A percentile compares a stretch with the other conserved stretches of the same genome.
Conservation (phyloP, 2,888 invertebrate species). For the Nesidiocoris tenuis region DNA sequence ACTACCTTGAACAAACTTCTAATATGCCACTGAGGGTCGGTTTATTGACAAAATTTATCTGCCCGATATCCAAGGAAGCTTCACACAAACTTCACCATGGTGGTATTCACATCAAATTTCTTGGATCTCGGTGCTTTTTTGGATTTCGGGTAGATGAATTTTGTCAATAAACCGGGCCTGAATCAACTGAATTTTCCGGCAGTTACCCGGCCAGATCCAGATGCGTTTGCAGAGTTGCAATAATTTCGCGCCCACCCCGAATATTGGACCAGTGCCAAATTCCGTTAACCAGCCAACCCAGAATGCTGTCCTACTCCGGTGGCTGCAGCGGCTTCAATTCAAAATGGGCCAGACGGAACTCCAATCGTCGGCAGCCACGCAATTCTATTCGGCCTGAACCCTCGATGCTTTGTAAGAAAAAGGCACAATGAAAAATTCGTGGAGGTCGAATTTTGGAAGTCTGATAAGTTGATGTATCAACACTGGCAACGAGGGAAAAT, state of each 20-base stretch:
- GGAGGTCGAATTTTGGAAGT: too few relatives aligned
- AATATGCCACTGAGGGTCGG: too few relatives aligned
- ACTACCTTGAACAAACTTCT: not conserved
- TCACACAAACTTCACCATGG: too few relatives aligned
- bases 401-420: too few relatives aligned
- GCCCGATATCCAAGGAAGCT: too few relatives aligned
- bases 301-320: constrained; percentile 67
- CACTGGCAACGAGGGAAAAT: too few relatives aligned
- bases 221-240: constrained; percentile 84
- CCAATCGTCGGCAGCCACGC: constrained; percentile 84
- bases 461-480: too few relatives aligned
- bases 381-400: constrained; percentile 19
- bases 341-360: constrained; percentile 98
- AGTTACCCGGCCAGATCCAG: constrained; percentile 87
- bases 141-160: constrained; percentile 9
- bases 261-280: constrained; percentile 55
- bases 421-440: too few relatives aligned
- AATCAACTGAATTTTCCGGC: constrained; percentile 32
- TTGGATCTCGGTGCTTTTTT: not conserved
- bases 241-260: constrained; percentile 69
- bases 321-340: constrained; percentile 90
- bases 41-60: too few relatives aligned
- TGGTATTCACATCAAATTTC: too few relatives aligned
- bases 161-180: not conserved
- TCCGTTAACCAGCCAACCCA: constrained; percentile 56